Conservation (phyloP, 2,888 invertebrate genomes). For the Caenorhabditis sp. region DNA sequence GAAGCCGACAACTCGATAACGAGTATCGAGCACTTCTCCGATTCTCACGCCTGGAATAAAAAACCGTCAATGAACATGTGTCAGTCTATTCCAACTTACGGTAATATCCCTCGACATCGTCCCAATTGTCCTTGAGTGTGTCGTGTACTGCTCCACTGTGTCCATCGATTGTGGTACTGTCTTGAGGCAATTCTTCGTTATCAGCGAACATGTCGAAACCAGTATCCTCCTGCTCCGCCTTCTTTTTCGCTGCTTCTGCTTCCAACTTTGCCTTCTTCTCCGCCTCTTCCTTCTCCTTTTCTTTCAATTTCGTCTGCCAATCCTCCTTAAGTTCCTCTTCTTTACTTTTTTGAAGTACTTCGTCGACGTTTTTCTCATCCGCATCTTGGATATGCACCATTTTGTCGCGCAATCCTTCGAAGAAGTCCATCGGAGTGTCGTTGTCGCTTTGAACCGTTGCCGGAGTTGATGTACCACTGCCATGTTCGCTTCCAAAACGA, state of each 20-base stretch:
- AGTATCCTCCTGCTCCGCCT: conserved; percentile 37
- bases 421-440: conserved; percentile 75
- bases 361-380: conserved; percentile 56
- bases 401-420: conserved; percentile 77
- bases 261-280: conserved; percentile 74
- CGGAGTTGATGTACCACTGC: conserved; percentile 68
- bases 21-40: conserved; percentile 92
- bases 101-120: conserved; percentile 99
- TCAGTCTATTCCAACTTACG: conserved; percentile 85
- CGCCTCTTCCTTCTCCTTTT: conserved; percentile 43
- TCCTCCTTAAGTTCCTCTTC: conserved; percentile 61
- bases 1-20: conserved; percentile 97
- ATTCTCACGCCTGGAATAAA: conserved; percentile 88
- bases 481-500: conserved; percentile 62
- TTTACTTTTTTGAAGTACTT: conserved; percentile 52
- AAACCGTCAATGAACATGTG: background rate
- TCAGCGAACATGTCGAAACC: conserved; percentile 83
- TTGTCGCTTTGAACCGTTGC: conserved; percentile 34
- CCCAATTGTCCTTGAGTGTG: conserved; percentile 96
- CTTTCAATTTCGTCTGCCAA: conserved; percentile 73
- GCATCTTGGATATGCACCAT: conserved; percentile 72
- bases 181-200: conserved; percentile 77
- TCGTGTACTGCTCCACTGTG: conserved; percentile 90
- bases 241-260: conserved; percentile 78
- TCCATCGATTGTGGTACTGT: conserved; percentile 81